phyloP scores from a whole-genome alignment of 2,797 vertebrate genomes.

The Peromyscus aztecus region DNA sequence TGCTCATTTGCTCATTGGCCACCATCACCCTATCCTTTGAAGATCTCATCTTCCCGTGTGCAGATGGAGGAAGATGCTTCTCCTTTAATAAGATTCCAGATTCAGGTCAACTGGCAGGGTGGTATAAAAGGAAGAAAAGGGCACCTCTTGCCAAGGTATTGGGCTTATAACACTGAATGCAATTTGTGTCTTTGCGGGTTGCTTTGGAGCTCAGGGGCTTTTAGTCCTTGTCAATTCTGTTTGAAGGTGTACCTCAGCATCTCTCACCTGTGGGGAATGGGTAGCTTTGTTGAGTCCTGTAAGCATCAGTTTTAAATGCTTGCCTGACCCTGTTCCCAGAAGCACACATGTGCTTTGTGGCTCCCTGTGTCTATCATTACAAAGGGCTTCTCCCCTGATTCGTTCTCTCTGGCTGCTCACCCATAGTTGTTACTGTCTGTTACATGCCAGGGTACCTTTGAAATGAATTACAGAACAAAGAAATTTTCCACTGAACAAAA shows the following conservation, averaged over 20 bases:
- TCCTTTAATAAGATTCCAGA: not conserved
- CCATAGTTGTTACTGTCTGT: not conserved
- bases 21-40: not conserved
- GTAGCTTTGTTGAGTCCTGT: not conserved
- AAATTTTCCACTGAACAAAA: constrained; percentile 60
- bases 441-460: not conserved
- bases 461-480: constrained; percentile 60
- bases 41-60: not conserved
- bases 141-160: not conserved
- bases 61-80: not conserved
- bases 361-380: not conserved
- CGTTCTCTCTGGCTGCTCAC: not conserved
- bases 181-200: not conserved
- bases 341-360: not conserved
- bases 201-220: not conserved
- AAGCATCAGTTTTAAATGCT: constrained; percentile 1
- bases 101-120: not conserved
- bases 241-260: not conserved
- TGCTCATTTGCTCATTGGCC: not conserved
- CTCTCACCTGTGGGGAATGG: not conserved
- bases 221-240: not conserved
- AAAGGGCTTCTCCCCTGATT: not conserved
- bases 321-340: not conserved
- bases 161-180: rapidly evolving
- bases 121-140: not conserved